Base-by-base conservation (phyloP, 2,797 vertebrate genomes). In the Ctenochaetus hawaiiensis region DNA sequence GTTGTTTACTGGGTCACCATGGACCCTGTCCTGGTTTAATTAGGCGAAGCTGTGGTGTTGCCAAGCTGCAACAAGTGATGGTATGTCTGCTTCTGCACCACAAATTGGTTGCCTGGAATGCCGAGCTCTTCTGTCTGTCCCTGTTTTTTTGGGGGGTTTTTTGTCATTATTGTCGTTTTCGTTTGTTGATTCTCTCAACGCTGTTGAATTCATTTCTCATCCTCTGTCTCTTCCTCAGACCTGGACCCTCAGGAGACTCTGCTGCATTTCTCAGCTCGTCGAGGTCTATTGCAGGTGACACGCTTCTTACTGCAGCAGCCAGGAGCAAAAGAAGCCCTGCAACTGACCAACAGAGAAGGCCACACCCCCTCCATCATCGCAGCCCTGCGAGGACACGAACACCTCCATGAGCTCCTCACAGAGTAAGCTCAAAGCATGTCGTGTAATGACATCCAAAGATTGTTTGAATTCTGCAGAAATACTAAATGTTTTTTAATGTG, bases 201-300 rank as follows among this genome's bases (percentile, higher is more conserved):
- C 23, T 39, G 37, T 16, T 47, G 17, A 48, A 23, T 77, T 75
- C 10, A 20, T 78, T 71, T 78, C 11, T 59, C 37, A 8, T 58
- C 52, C 18, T 75, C 57, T 75, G 9, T 86, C 61, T 68, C 52
- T 48, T 58, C 69, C 37, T 63, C 87, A 99, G 98, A 95, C 74
- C 89, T 91, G 54, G 90, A 93, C 65, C 96, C 97, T 49, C 97
- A 96, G 81, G 98, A 99, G 79, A 99, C 98, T 0, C 85, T 99
- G 85, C 93, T 99, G 94, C 98, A 99, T 85, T 99, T 99, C 78
- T 96, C 97, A 0, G 97, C 96, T 23, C 93, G 98, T 2, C 95
- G 97, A n/a, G 98, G 97, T 8, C 95, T 99, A 71, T 87, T 93
- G 79, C 92, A 94, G 48, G 92, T 99, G 26, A 94, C 97, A 0